Evolutionary conservation across 1,140 invertebrate genomes (phyloP), one percentile per base, ranked within the genome.

Genomic region (Sipha flava): DNA sequence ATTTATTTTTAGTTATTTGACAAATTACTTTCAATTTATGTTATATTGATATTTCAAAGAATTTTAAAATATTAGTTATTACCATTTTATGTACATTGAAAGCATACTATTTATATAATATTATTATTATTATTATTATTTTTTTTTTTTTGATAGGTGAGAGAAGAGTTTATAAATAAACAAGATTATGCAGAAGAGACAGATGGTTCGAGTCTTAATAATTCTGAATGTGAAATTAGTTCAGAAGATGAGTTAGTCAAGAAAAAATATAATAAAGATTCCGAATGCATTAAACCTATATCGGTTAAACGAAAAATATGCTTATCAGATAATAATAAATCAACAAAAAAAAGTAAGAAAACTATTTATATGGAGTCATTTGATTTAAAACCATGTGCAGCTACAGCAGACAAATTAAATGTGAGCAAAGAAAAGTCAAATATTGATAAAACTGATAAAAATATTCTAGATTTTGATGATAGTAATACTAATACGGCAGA

Each of bases 161-260:
- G 5, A 6, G 10, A n/a, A 57, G 45, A 75, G 9, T 75, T 57
- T 75, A 4, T 40, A 23, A 37, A 23, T 10, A 57, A 75, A 57
- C 72, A 75, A 57, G 34, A 75, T 14, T 18, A 57, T 47, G 14
- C 43, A 54, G 49, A 75, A 0, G 72, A 75, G 57, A 57, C 49
- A 0, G 49, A 75, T 37, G 47, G 72, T 40, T 75, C 72, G 34
- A 75, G 23, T 40, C 72, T 52, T 57, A 40, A 40, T 75, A 18
- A 57, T 54, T 57, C 49, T 37, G 72, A 75, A 9, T 75, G 49
- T 75, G 72, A 57, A 57, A 7, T 23, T 16, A 75, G 72, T 75
- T 47, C 43, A 31, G 29, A 23, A 21, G 52, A 40, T 26, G 49
- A 75, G 5, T 37, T 34, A 3, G 12, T 37, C 2, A 16, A 23